Conservation (phyloP, 2,113 vertebrate species). For the Panthera uncia region DNA sequence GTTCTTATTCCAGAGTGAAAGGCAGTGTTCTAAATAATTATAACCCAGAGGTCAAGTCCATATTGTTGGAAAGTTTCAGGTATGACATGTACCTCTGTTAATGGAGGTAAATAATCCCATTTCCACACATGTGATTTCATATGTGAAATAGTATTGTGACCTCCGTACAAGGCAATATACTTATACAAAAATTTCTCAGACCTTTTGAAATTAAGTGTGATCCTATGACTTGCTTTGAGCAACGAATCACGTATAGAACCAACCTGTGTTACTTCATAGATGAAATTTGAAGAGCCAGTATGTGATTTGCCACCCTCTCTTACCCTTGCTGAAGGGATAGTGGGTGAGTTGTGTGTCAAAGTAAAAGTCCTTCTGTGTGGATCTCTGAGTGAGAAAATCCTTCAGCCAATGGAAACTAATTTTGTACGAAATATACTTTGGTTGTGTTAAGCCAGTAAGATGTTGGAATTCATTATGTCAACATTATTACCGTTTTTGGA, state of each 20-base stretch:
- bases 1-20: background rate
- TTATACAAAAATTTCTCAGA: background rate
- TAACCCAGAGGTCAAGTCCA: background rate
- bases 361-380: background rate
- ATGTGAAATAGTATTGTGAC: background rate
- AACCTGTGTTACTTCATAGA: background rate
- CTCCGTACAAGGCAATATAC: background rate
- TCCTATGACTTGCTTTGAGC: background rate
- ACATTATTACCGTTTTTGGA: background rate
- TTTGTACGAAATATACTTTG: background rate
- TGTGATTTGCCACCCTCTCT: background rate
- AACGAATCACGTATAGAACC: background rate
- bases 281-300: background rate
- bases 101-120: background rate
- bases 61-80: background rate
- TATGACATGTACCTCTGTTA: background rate
- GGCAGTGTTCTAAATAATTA: background rate
- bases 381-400: background rate
- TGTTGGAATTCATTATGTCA: background rate
- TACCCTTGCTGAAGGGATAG: background rate
- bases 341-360: background rate
- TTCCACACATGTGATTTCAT: background rate
- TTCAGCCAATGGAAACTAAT: background rate
- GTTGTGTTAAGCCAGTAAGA: background rate
- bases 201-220: background rate